Evolutionary conservation across 2,888 invertebrate species (phyloP).

Genomic region (Colletes collaris): DNA sequence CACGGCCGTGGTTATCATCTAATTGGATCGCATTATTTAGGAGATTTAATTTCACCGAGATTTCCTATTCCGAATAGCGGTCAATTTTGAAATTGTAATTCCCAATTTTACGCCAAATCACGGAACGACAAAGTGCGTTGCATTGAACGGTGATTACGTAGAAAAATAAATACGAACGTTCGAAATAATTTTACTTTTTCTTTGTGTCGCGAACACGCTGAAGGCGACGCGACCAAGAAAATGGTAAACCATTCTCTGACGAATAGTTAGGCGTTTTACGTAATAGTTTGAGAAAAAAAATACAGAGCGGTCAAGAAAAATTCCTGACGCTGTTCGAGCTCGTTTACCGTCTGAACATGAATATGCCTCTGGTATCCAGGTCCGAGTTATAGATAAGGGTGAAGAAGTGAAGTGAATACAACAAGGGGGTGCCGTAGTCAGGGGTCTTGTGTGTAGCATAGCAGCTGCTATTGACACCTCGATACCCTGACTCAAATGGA

Average conservation of each 20-base stretch:
- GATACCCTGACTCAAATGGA: constrained; percentile 82
- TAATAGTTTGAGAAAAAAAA: neutral
- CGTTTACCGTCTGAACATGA: constrained; percentile 69
- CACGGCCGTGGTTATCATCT: constrained; percentile 12
- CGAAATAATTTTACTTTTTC: too few relatives aligned
- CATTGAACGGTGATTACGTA: too few relatives aligned
- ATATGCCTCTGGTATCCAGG: constrained; percentile 75
- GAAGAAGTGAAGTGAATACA: constrained; percentile 80
- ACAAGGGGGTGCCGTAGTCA: constrained; percentile 76
- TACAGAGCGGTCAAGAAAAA: constrained; percentile 16
- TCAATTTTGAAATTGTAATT: too few relatives aligned
- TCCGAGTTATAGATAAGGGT: constrained; percentile 78
- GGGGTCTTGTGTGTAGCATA: constrained; percentile 79
- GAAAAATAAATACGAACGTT: too few relatives aligned
- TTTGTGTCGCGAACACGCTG: too few relatives aligned
- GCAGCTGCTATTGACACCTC: constrained; percentile 83
- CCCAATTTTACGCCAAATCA: too few relatives aligned
- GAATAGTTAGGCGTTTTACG: too few relatives aligned
- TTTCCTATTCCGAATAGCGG: too few relatives aligned
- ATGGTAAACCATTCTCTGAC: too few relatives aligned
- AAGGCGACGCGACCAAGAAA: too few relatives aligned
- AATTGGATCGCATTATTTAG: constrained; percentile 36
- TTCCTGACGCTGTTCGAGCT: constrained; percentile 49
- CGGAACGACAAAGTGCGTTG: too few relatives aligned
- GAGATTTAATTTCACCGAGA: neutral